Base-by-base conservation (phyloP, 2,888 invertebrate genomes). In the Tetrapedia diversipes region DNA sequence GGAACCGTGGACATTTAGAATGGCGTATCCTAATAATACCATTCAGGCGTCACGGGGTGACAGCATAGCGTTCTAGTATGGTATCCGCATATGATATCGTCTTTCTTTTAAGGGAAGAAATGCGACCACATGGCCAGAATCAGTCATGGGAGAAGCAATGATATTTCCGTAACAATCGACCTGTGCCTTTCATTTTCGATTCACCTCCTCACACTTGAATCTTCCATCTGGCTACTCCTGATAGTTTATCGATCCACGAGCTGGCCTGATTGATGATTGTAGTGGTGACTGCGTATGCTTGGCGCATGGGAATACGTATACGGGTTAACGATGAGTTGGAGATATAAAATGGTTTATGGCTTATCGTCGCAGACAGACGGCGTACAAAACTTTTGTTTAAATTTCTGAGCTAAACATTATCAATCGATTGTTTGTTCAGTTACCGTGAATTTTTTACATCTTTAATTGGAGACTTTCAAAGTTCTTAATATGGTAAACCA, bases 21-120 rank as follows among this genome's bases (percentile, higher is more conserved):
- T 57, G 54, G 77, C 66, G 61, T 71, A 66, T 56, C 34, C 64
- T 69, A 77, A 80, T 84, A 83, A 81, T 86, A 86, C 86, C 84
- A 80, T 71, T 67, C 71, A 16, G 51, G 61, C 65, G 81, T 57
- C 86, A 85, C 85, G 85, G 83, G 82, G 57, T 61, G 41, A 73
- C 70, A 29, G 67, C 77, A 73, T 70, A 29, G 67, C 77, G 82
- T 84, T 86, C 84, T 86, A 85, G 76, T 84, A 84, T 65, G 84
- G 82, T 69, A 76, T 86, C 86, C 69, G 53, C 65, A 59, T 70
- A 69, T 54, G 79, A 69, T 63, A 72, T 76, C 63, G 66, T 24
- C 32, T 66, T 67, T 41, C 72, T 57, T 24, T 22, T 41, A 24
- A 49, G 16, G 59, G 22, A 29, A 39, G 24, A n/a, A 39, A 47